Conservation (phyloP, 2,797 vertebrate genomes). For the Eupleurogrammus muticus region DNA sequence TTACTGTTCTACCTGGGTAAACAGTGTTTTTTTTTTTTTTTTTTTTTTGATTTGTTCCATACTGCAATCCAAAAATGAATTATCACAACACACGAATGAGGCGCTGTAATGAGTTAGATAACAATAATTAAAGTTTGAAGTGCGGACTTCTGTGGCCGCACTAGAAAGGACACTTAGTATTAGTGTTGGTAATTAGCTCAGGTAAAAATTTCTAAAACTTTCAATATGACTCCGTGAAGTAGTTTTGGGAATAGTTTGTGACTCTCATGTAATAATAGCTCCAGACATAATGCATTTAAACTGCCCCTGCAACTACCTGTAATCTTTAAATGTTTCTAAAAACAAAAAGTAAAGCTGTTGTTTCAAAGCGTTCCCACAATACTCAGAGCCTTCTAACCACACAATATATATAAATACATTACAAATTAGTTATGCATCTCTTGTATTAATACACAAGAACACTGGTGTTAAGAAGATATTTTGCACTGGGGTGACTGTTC, state of each 20-base stretch:
- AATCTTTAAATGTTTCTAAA: too few relatives aligned
- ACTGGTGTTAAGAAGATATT: background rate
- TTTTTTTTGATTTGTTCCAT: too few relatives aligned
- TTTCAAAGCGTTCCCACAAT: background rate
- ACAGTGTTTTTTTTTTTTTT: constrained; percentile 52
- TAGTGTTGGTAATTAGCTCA: constrained; percentile 57
- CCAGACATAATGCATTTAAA: background rate
- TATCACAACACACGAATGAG: constrained; percentile 59
- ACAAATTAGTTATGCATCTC: too few relatives aligned
- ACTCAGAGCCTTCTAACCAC: background rate
- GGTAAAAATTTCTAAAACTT: constrained; percentile 58
- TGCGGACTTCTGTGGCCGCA: constrained; percentile 49
- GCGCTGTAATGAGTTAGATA: constrained; percentile 72
- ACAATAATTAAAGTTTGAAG: constrained; percentile 74
- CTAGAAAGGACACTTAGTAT: constrained; percentile 35
- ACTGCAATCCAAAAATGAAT: constrained; percentile 72
- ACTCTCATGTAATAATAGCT: background rate
- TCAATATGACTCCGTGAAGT: background rate
- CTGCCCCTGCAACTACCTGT: background rate
- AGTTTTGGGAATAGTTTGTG: background rate
- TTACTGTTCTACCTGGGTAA: constrained; percentile 77
- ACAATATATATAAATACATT: too few relatives aligned
- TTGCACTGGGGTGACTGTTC: background rate
- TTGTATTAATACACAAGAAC: background rate
- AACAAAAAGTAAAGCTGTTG: too few relatives aligned